Evolutionary conservation across 1,140 invertebrate species (phyloP).

Genomic region (Saccostrea echinata): DNA sequence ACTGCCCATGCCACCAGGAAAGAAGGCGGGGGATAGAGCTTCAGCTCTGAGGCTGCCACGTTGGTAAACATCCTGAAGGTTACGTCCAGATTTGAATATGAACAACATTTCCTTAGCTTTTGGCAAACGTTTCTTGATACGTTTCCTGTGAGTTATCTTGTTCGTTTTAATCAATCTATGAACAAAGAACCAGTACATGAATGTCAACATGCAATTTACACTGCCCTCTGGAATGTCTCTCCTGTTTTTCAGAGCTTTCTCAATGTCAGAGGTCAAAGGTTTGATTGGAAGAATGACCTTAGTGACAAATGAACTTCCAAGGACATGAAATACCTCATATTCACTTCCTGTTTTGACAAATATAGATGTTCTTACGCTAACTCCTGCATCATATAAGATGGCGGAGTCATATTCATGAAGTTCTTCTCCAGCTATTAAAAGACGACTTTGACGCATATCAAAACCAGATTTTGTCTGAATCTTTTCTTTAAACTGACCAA

Average conservation of each 20-base stretch:
- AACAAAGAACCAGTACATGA: slow-evolving; percentile 72
- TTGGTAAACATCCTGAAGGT: background rate
- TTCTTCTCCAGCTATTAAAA: slow-evolving; percentile 67
- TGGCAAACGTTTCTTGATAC: slow-evolving; percentile 57
- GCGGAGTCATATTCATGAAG: slow-evolving; percentile 58
- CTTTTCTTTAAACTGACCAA: slow-evolving; percentile 66
- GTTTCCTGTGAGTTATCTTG: background rate
- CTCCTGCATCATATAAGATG: slow-evolving; percentile 66
- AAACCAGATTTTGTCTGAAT: slow-evolving; percentile 73
- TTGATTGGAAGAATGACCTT: slow-evolving; percentile 67
- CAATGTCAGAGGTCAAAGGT: slow-evolving; percentile 62
- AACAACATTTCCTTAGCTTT: slow-evolving; percentile 53
- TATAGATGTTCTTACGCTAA: slow-evolving; percentile 70
- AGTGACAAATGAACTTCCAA: slow-evolving; percentile 64
- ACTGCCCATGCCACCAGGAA: background rate
- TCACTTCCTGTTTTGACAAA: slow-evolving; percentile 64
- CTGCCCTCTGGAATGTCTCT: slow-evolving; percentile 69
- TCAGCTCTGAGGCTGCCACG: background rate
- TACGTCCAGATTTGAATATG: background rate
- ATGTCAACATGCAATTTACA: slow-evolving; percentile 71
- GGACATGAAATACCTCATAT: slow-evolving; percentile 64
- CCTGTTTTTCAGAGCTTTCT: slow-evolving; percentile 66
- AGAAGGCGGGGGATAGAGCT: background rate
- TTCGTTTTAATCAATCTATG: slow-evolving; percentile 51
- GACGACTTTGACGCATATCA: slow-evolving; percentile 61